Percentiles rank a stretch among this genome's conserved stretches.
Conservation (phyloP, 2,113 vertebrate species). For the Strix uralensis region DNA sequence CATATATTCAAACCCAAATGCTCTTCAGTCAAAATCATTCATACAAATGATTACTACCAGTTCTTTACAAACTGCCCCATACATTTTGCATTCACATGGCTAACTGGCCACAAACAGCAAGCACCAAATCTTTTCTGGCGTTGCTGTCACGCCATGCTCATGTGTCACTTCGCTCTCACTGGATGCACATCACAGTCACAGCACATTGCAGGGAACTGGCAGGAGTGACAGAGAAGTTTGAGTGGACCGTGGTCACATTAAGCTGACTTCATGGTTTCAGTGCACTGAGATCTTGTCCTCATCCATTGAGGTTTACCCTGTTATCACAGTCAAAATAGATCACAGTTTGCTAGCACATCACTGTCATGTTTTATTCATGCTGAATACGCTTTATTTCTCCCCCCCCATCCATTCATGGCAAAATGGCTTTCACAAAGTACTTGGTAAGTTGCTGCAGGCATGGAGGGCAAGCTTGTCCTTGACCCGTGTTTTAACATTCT, state of each 20-base stretch:
- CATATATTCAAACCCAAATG: background rate
- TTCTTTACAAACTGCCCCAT: conserved; percentile 16
- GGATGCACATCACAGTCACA: conserved; percentile 32
- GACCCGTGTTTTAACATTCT: conserved; percentile 25
- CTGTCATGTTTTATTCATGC: conserved; percentile 65
- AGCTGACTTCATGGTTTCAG: conserved; percentile 58
- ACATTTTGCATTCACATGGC: conserved; percentile 6
- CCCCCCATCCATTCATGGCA: conserved; percentile 25
- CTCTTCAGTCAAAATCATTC: background rate
- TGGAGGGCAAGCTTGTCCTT: conserved; percentile 3
- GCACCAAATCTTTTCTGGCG: conserved; percentile 37
- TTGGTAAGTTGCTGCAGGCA: conserved; percentile 41
- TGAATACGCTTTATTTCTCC: background rate
- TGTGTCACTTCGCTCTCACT: background rate
- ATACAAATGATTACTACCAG: background rate
- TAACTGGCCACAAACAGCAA: background rate
- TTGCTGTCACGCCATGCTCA: background rate
- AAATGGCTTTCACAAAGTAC: conserved; percentile 18
- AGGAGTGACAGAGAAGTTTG: background rate
- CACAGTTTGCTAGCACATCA: conserved; percentile 33
- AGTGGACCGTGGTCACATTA: background rate
- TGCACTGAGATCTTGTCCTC: conserved; percentile 41
- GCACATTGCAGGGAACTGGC: background rate
- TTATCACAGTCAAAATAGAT: conserved; percentile 62
- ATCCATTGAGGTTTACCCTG: conserved; percentile 38